phyloP scores from a whole-genome alignment of 30 jellyfish, hydroid and myxozoan genomes.

The Aurelia sp. region DNA sequence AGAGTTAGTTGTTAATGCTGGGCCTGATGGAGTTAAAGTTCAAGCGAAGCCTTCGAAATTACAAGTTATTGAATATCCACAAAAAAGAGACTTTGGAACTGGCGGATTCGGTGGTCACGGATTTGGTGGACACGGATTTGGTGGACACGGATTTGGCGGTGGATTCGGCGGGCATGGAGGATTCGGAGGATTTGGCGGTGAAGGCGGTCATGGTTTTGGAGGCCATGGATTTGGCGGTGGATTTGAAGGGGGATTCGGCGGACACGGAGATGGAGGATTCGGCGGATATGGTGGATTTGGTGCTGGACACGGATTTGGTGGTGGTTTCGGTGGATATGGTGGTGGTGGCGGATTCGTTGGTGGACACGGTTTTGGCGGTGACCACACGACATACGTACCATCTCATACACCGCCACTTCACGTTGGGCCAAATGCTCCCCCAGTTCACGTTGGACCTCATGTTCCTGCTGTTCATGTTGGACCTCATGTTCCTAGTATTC shows the following conservation, averaged over 20 bases:
- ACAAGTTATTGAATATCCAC: slow-evolving; percentile 95
- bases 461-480: slow-evolving; percentile 98
- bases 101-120: slow-evolving; percentile 75
- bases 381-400: slow-evolving; percentile 96
- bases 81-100: slow-evolving; percentile 59
- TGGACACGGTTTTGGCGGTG: slow-evolving; percentile 78
- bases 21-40: slow-evolving; percentile 96
- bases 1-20: slow-evolving; percentile 92
- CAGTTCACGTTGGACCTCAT: slow-evolving; percentile 98
- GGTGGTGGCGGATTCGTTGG: slow-evolving; percentile 56
- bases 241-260: slow-evolving; percentile 53
- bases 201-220: slow-evolving; percentile 65
- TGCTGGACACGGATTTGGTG: slow-evolving; percentile 64
- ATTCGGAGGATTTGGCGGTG: slow-evolving; percentile 25
- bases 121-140: slow-evolving; percentile 78
- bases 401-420: slow-evolving; percentile 97
- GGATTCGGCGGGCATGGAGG: slow-evolving; percentile 62
- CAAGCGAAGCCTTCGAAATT: slow-evolving; percentile 94
- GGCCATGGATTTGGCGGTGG: slow-evolving; percentile 55
- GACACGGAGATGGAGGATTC: slow-evolving; percentile 43
- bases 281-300: slow-evolving; percentile 60
- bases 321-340: slow-evolving; percentile 60
- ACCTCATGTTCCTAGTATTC: slow-evolving; percentile 96
- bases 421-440: slow-evolving; percentile 99
- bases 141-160: slow-evolving; percentile 70